phyloP scores from a whole-genome alignment of 1,140 invertebrate genomes.

The fruit fly (Drosophila melanogaster) region DNA sequence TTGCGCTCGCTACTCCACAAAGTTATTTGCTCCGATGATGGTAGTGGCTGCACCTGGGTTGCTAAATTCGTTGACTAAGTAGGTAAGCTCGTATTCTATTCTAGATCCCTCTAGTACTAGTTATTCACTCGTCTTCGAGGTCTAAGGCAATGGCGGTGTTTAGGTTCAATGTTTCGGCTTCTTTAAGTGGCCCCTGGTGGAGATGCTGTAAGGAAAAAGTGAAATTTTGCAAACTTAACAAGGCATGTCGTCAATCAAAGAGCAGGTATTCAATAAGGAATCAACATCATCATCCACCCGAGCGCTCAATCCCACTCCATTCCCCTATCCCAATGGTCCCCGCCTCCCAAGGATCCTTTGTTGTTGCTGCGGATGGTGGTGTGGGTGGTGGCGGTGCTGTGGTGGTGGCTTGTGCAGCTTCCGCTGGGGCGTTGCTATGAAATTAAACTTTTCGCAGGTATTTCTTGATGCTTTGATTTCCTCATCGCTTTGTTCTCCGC shows the following conservation, averaged over 20 bases:
- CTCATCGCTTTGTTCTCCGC: slow-evolving; percentile 67
- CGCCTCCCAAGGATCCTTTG: slow-evolving; percentile 10
- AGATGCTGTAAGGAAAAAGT: slow-evolving; percentile 56
- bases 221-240: slow-evolving; percentile 33
- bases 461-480: slow-evolving; percentile 78
- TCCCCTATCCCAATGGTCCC: background rate
- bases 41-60: slow-evolving; percentile 34
- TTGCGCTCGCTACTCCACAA: background rate
- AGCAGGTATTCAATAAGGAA: slow-evolving; percentile 37
- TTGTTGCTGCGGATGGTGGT: slow-evolving; percentile 35
- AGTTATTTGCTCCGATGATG: slow-evolving; percentile 1
- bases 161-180: slow-evolving; percentile 42
- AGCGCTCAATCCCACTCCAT: background rate
- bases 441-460: slow-evolving; percentile 84
- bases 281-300: slow-evolving; percentile 6
- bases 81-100: slow-evolving; percentile 25
- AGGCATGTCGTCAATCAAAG: slow-evolving; percentile 35
- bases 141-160: slow-evolving; percentile 74
- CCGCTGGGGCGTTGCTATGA: slow-evolving; percentile 81
- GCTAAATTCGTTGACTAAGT: slow-evolving; percentile 73
- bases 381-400: slow-evolving; percentile 27
- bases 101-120: background rate
- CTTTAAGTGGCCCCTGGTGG: slow-evolving; percentile 21
- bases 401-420: slow-evolving; percentile 52
- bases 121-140: background rate